Evolutionary conservation across 2,888 invertebrate genomes (phyloP).

Genomic region (Ferrisia virgata): DNA sequence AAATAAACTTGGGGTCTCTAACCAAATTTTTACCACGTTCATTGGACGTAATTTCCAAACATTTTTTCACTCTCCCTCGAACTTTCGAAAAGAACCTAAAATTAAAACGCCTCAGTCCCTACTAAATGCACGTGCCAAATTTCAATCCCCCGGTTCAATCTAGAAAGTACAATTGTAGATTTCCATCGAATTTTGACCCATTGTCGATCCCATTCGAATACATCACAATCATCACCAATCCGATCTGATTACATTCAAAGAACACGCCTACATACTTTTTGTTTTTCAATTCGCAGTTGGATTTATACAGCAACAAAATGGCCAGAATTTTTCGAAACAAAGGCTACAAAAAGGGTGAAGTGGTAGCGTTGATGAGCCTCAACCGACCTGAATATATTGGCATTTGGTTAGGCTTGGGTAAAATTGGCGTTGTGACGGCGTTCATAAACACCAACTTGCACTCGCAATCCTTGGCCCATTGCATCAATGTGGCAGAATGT

Average conservation of each 20-base stretch:
- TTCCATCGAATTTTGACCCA: no score
- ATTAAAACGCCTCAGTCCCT: no score
- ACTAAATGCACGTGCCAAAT: no score
- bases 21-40: no score
- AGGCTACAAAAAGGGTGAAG: constrained; percentile 56
- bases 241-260: not conserved
- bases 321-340: constrained; percentile 49
- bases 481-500: constrained; percentile 57
- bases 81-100: no score
- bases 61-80: no score
- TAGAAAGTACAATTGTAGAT: no score
- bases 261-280: constrained; percentile 18
- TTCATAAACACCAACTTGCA: constrained; percentile 62
- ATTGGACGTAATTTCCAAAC: no score
- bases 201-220: not conserved
- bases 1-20: no score
- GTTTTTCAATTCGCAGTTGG: constrained; percentile 52
- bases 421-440: constrained; percentile 57
- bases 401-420: constrained; percentile 62
- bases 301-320: constrained; percentile 53
- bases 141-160: no score
- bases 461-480: constrained; percentile 58
- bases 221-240: not conserved
- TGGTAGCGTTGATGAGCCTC: constrained; percentile 62
- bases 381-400: constrained; percentile 60